Percentiles rank a stretch among this genome's conserved stretches.
phyloP scores from a whole-genome alignment of 2,113 vertebrate species.

The Formicarius rufipectus region DNA sequence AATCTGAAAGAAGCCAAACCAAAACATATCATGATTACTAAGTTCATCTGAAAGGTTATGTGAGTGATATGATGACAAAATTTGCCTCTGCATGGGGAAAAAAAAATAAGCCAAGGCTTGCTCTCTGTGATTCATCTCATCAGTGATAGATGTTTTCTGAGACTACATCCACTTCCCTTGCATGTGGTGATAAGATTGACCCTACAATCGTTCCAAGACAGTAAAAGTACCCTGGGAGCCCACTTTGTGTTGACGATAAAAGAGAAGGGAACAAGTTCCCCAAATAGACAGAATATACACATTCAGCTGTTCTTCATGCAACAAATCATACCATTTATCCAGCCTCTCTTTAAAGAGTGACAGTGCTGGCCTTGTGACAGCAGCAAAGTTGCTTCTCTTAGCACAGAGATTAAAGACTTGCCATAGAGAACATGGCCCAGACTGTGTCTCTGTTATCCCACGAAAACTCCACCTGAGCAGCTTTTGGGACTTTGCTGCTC shows the following conservation, averaged over 20 bases:
- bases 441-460: background rate
- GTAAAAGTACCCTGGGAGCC: background rate
- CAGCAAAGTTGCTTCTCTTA: background rate
- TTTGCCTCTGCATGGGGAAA: background rate
- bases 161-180: background rate
- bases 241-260: background rate
- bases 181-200: background rate
- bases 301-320: background rate
- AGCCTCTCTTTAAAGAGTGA: background rate
- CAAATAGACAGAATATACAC: background rate
- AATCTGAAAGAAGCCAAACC: conserved; percentile 49
- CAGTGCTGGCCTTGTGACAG: background rate
- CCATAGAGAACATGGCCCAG: background rate
- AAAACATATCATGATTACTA: conserved; percentile 48
- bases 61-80: conserved; percentile 32
- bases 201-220: background rate
- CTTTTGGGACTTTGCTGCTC: background rate
- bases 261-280: background rate
- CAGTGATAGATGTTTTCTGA: background rate
- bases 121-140: background rate
- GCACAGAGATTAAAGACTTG: background rate
- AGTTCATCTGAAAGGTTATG: conserved; percentile 55
- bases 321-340: background rate
- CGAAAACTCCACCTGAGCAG: background rate
- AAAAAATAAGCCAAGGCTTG: background rate